phyloP scores from a whole-genome alignment of 2,888 invertebrate genomes.

The Ophonus ardosiacus region DNA sequence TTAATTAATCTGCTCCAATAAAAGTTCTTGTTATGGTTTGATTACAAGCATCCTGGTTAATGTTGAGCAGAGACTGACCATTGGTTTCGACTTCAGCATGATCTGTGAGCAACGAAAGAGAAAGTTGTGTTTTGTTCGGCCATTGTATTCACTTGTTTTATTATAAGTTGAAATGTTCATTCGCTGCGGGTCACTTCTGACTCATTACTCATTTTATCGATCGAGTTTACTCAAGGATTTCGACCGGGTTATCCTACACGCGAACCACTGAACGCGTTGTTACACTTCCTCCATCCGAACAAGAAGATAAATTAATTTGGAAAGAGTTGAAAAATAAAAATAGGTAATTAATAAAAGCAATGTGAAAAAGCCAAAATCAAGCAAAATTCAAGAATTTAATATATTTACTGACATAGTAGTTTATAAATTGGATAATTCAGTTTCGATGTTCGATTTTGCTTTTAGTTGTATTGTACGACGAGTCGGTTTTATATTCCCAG shows the following conservation, averaged over 20 bases:
- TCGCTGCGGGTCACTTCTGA: slow-evolving; percentile 41
- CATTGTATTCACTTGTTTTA: slow-evolving; percentile 51
- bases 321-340: no score
- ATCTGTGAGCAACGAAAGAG: slow-evolving; percentile 41
- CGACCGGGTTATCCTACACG: slow-evolving; percentile 7
- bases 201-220: slow-evolving; percentile 25
- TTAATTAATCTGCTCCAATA: no score
- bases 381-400: no score
- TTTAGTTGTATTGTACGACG: no score
- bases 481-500: no score
- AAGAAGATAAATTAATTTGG: not conserved
- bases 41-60: slow-evolving; percentile 6
- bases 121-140: slow-evolving; percentile 42
- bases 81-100: slow-evolving; percentile 16
- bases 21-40: not conserved
- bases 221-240: slow-evolving; percentile 44
- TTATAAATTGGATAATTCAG: no score
- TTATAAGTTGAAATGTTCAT: slow-evolving; percentile 45
- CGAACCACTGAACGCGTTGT: not conserved
- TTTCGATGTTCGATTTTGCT: no score
- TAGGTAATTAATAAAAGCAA: no score
- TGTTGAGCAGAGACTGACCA: not conserved
- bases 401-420: no score
- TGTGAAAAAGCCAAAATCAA: no score
- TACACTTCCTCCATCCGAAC: not conserved